Evolutionary conservation across 2,888 invertebrate genomes (phyloP).

Genomic region (Pocota personata): DNA sequence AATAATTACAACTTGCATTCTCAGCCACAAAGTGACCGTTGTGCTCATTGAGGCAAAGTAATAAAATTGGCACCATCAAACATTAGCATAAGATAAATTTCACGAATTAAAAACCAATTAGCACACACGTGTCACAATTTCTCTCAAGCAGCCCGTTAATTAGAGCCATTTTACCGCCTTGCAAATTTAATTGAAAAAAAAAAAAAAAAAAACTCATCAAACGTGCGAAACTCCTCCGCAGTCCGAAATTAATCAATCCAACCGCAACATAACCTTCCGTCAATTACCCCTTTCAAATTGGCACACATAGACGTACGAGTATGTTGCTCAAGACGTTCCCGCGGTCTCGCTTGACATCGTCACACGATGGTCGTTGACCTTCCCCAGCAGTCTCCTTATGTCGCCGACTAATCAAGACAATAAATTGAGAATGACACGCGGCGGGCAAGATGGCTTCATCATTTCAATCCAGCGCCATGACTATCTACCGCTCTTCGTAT

Average conservation of each 20-base stretch:
- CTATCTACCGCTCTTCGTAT: neutral
- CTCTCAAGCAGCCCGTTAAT: constrained; percentile 2
- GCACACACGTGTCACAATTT: constrained; percentile 10
- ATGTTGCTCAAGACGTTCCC: constrained; percentile 19
- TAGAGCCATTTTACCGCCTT: constrained; percentile 10
- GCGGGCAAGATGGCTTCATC: constrained; percentile 41
- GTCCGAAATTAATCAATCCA: constrained; percentile 6
- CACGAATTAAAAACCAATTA: constrained; percentile 9
- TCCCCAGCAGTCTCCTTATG: neutral
- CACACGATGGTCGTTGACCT: constrained; percentile 43
- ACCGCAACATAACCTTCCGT: constrained; percentile 37
- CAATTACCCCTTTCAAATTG: neutral
- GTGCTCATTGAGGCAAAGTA: neutral
- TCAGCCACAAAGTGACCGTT: neutral
- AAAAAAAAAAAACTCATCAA: no score
- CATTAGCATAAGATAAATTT: neutral
- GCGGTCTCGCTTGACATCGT: constrained; percentile 25
- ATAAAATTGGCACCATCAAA: neutral
- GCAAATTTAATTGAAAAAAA: neutral
- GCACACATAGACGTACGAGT: neutral
- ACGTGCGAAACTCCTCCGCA: neutral
- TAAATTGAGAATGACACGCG: constrained; percentile 39
- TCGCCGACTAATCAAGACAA: constrained; percentile 36
- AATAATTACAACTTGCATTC: no score
- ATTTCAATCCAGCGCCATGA: neutral